Base-by-base conservation (phyloP, 2,888 invertebrate genomes). In the Drosophila mercatorum region DNA sequence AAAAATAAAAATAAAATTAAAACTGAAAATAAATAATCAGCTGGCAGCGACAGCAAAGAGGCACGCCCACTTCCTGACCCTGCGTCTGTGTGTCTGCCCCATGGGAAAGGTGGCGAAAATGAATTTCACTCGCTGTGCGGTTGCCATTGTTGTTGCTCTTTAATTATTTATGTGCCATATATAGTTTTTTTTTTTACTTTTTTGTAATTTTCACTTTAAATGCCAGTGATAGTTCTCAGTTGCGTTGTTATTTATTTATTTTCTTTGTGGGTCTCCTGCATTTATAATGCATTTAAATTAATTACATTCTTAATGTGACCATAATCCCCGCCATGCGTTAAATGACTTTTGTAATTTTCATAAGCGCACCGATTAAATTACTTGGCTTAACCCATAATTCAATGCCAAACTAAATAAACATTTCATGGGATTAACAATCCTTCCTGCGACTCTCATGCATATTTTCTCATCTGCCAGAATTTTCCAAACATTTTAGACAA, bases 281-380 rank as follows among this genome's bases (percentile, higher is more conserved):
- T 83, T 70, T 76, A 67, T 73, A 74, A 85, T 78, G 75, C 67
- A 78, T 83, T 78, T 72, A 78, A 83, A 88, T 84, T 83, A 88
- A 86, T 86, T 83, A 88, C 83, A 86, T 80, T 88, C 84, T 88
- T 84, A 88, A 84, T 86, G 57, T 71, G 81, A 41, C 81, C 72
- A 68, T 83, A 83, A 84, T 83, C 73, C 78, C 55, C 49, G 65
- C 70, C 84, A 76, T 72, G 76, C 72, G 72, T 81, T 83, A 87
- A 83, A 81, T 81, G 82, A 81, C 75, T 80, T 83, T 78, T 73
- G 67, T 63, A 72, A 72, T 59, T 71, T 78, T 75, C 74, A 59
- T 79, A 57, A 63, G 22, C 64, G 14, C 47, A 34, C 55, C 41
- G 75, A 71, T 79, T 62, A 79, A 75, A 68, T 62, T 67, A 69